These are phyloP conservation scores for Martes martes DNA, from an alignment of 2,113 vertebrate species.

Conservation along the genomic window DNA sequence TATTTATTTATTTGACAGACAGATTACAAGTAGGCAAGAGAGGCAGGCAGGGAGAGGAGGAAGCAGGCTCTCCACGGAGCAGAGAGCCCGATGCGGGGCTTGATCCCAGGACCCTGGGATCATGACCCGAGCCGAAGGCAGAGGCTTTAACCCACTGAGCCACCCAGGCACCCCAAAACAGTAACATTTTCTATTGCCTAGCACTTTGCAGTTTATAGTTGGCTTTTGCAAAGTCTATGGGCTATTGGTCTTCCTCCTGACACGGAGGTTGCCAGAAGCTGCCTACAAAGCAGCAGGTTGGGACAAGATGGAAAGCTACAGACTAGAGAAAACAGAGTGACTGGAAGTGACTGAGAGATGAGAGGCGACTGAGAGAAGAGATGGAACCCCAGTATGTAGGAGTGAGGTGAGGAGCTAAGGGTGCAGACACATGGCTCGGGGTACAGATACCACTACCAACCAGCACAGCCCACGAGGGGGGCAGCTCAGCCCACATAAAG, in stretches of 20 bases:
- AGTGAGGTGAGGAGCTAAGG: accelerated
- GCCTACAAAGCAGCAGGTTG: neutral
- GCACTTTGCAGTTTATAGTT: neutral
- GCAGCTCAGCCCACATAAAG: neutral
- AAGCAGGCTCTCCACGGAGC: too few species aligned
- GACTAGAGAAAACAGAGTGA: neutral
- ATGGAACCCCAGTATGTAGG: neutral
- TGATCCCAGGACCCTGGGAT: too few species aligned
- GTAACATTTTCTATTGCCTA: neutral
- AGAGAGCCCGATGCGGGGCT: too few species aligned
- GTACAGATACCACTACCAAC: neutral
- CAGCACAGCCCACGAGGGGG: neutral
- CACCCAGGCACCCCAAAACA: too few species aligned
- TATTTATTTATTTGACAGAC: too few species aligned
- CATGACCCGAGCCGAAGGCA: too few species aligned
- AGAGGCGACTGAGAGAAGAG: neutral
- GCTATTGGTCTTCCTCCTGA: neutral
- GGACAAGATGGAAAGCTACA: neutral
- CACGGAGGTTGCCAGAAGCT: neutral
- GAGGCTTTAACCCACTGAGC: too few species aligned
- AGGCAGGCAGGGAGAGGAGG: too few species aligned
- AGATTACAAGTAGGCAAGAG: too few species aligned
- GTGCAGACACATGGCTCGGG: too few species aligned
- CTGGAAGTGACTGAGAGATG: neutral
- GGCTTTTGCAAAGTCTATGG: neutral